Percentiles rank a stretch among this genome's conserved stretches.
Evolutionary conservation across 2,888 invertebrate genomes (phyloP).

Genomic region (Argyresthia albistria): DNA sequence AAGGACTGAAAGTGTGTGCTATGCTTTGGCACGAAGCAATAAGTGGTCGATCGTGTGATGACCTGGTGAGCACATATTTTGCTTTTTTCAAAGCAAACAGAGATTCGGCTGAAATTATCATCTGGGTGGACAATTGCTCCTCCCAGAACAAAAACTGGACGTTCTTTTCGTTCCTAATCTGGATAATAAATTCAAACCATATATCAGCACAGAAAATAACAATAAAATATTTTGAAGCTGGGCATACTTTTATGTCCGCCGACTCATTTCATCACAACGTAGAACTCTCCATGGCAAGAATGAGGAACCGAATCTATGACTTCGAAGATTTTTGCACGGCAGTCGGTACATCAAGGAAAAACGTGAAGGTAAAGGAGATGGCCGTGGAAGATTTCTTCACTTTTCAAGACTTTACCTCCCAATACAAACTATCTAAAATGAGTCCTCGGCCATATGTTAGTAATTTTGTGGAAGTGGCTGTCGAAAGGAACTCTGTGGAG

Average conservation of each 20-base stretch:
- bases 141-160: background rate
- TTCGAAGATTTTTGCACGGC: no score
- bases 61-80: background rate
- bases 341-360: no score
- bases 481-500: no score
- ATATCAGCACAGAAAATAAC: background rate
- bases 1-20: no score
- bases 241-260: conserved; percentile 7
- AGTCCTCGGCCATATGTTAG: no score
- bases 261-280: conserved; percentile 7
- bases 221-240: conserved; percentile 4
- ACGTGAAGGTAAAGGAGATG: no score
- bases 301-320: background rate
- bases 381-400: no score
- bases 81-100: background rate
- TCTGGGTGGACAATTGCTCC: background rate
- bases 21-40: no score
- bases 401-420: no score
- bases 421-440: no score
- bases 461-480: no score
- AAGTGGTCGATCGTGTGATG: no score
- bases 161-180: background rate
- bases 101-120: background rate
- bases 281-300: background rate
- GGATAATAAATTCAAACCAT: background rate